Evolutionary conservation across 1,140 invertebrate species (phyloP).

Genomic region (Drosophila sp.): DNA sequence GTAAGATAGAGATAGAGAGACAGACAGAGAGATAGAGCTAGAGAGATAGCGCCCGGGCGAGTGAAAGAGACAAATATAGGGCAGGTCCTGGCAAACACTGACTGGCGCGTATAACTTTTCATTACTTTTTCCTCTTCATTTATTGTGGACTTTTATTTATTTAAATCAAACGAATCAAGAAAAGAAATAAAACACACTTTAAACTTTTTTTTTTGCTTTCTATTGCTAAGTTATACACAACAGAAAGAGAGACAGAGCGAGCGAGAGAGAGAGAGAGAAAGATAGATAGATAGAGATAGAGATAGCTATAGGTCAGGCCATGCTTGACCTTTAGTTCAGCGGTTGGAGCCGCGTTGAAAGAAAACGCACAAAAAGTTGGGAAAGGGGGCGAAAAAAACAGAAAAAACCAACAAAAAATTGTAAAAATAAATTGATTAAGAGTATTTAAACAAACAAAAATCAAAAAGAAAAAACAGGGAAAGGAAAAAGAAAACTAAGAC

Average conservation of each 20-base stretch:
- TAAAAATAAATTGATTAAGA: neutral
- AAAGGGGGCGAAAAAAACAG: constrained; percentile 9
- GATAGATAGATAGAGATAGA: constrained; percentile 7
- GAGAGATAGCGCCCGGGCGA: neutral
- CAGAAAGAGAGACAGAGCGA: constrained; percentile 6
- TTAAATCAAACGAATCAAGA: neutral
- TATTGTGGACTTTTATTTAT: too few species aligned
- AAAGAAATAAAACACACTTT: neutral
- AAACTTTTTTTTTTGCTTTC: neutral
- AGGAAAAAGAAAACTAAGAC: constrained; percentile 20
- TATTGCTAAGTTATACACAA: neutral
- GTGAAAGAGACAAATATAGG: neutral
- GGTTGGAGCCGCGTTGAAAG: neutral
- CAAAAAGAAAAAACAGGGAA: constrained; percentile 37
- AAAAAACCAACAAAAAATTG: constrained; percentile 23
- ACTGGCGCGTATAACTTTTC: neutral
- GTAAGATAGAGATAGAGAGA: constrained; percentile 28
- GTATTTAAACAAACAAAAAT: neutral
- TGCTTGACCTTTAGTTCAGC: constrained; percentile 1
- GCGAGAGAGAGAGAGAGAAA: constrained; percentile 2
- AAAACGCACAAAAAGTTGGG: constrained; percentile 14
- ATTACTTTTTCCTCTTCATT: neutral
- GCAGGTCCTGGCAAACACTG: neutral
- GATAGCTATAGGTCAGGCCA: constrained; percentile 1
- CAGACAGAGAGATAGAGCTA: constrained; percentile 7